Evolutionary conservation across 2,888 invertebrate species (phyloP).

Genomic region (Protodeltote pygarga): DNA sequence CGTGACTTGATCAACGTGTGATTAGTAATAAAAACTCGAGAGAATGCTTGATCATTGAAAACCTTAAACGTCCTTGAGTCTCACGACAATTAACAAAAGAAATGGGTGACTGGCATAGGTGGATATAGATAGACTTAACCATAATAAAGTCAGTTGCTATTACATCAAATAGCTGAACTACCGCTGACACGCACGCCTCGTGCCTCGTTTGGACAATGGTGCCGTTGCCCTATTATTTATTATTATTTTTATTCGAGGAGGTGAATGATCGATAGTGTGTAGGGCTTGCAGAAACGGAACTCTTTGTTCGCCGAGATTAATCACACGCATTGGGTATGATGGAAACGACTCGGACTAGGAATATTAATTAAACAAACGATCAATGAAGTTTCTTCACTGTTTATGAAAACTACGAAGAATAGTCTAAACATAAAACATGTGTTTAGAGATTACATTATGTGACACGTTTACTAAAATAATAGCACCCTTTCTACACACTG

Average conservation of each 20-base stretch:
- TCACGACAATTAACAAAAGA: constrained; percentile 50
- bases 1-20: not conserved
- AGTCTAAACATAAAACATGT: too few species aligned
- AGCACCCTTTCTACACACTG: constrained; percentile 14
- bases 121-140: constrained; percentile 32
- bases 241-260: constrained; percentile 84
- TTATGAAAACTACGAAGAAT: too few species aligned
- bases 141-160: constrained; percentile 56
- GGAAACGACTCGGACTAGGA: constrained; percentile 67
- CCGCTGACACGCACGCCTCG: constrained; percentile 76
- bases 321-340: constrained; percentile 77
- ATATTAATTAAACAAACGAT: constrained; percentile 76
- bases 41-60: constrained; percentile 35
- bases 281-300: constrained; percentile 77
- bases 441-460: not conserved
- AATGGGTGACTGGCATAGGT: constrained; percentile 43
- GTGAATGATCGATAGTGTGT: constrained; percentile 80
- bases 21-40: constrained; percentile 38
- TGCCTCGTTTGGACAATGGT: constrained; percentile 78
- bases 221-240: constrained; percentile 79
- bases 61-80: constrained; percentile 49
- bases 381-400: constrained; percentile 51
- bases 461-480: not conserved
- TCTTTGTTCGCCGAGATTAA: constrained; percentile 84
- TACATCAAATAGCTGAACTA: constrained; percentile 64